phyloP scores from a whole-genome alignment of 2,888 invertebrate genomes.

The Dicyrtoma fusca region DNA sequence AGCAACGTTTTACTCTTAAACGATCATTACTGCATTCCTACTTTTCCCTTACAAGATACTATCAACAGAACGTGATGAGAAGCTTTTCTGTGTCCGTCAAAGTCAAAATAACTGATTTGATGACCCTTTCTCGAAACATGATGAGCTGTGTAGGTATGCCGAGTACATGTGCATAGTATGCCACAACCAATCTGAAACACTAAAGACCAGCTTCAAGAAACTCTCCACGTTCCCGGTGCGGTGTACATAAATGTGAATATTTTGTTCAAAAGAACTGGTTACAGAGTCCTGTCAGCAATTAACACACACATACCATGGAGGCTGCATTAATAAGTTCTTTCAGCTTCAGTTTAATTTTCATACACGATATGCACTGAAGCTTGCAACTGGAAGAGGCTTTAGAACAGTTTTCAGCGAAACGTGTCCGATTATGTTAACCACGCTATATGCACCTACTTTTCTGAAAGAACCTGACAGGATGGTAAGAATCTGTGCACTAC shows the following conservation, averaged over 20 bases:
- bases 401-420: conserved; percentile 6
- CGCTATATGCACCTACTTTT: neutral
- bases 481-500: neutral
- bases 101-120: conserved; percentile 15
- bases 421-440: conserved; percentile 24
- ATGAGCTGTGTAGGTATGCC: neutral
- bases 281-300: conserved; percentile 25
- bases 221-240: neutral
- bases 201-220: neutral
- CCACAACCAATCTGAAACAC: no score
- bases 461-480: neutral
- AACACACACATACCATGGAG: conserved; percentile 8
- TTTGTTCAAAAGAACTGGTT: conserved; percentile 24
- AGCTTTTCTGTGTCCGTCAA: conserved; percentile 21
- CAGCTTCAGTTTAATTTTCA: neutral
- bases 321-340: neutral
- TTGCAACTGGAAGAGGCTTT: neutral
- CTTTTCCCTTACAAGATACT: neutral
- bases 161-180: no score
- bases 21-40: neutral
- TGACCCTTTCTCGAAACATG: conserved; percentile 20
- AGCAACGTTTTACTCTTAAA: conserved; percentile 7
- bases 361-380: neutral
- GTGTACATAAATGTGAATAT: neutral
- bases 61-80: neutral